Percentiles rank a stretch among this genome's conserved stretches.
These are phyloP conservation scores for Scomberomorus guttatus DNA, from an alignment of 2,797 vertebrate species.

Conservation along the genomic window DNA sequence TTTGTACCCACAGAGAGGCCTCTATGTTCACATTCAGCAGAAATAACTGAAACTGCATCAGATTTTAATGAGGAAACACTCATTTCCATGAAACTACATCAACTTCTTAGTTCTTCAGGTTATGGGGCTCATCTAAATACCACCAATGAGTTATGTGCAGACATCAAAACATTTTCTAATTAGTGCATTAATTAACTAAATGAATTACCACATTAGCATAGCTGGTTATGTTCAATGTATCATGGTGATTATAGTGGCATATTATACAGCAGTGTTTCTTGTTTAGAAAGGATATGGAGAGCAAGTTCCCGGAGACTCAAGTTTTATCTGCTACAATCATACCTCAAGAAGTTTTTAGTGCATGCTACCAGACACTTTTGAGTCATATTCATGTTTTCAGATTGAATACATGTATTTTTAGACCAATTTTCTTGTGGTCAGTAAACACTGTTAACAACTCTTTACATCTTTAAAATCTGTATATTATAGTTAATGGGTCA, in stretches of 20 bases:
- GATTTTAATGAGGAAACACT: conserved; percentile 36
- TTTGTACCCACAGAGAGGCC: neutral
- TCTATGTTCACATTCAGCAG: neutral
- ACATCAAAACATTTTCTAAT: conserved; percentile 47
- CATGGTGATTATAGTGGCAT: conserved; percentile 27
- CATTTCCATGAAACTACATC: conserved; percentile 5
- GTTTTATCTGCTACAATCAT: conserved; percentile 4
- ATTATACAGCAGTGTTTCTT: conserved; percentile 14
- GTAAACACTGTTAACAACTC: no score
- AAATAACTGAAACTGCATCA: neutral
- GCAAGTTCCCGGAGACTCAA: neutral
- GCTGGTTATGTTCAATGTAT: conserved; percentile 39
- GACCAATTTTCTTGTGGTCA: no score
- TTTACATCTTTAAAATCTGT: no score
- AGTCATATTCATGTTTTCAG: no score
- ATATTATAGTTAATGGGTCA: no score
- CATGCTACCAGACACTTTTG: no score
- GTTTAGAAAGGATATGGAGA: neutral
- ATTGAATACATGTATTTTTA: no score
- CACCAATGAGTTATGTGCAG: conserved; percentile 16
- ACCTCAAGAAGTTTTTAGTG: neutral
- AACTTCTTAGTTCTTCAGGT: conserved; percentile 8
- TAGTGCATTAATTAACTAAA: conserved; percentile 56
- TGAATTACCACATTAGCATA: conserved; percentile 48
- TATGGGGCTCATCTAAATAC: conserved; percentile 28